These are phyloP conservation scores for Holacanthus passer DNA, from an alignment of 2,113 vertebrate species.

Conservation along the genomic window DNA sequence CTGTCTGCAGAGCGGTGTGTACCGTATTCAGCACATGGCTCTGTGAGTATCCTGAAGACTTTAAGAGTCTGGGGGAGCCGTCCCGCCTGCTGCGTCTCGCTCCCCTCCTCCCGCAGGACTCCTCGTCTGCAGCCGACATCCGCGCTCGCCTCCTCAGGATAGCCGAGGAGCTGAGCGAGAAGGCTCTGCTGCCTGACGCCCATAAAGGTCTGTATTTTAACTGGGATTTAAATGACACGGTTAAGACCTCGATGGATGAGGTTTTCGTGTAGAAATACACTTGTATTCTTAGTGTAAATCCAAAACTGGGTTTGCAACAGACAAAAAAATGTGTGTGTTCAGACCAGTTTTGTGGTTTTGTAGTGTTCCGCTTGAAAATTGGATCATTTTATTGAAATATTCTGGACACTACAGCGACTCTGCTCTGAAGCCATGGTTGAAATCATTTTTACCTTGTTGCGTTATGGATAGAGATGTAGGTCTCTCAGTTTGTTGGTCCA, in stretches of 20 bases:
- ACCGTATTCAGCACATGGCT: conserved; percentile 89
- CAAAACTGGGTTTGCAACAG: neutral
- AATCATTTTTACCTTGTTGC: neutral
- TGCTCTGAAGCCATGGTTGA: neutral
- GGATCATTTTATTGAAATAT: neutral
- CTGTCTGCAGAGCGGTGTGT: conserved; percentile 78
- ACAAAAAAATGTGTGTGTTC: neutral
- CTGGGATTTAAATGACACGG: conserved; percentile 8
- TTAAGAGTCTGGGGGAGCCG: conserved; percentile 83
- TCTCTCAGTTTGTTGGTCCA: neutral
- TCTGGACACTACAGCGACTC: neutral
- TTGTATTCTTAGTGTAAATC: neutral
- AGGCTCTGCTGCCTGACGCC: conserved; percentile 73
- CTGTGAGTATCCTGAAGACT: conserved; percentile 90
- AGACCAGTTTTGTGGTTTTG: neutral
- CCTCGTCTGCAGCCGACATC: conserved; percentile 80
- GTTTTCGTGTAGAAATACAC: neutral
- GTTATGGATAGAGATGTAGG: neutral
- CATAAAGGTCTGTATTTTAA: conserved; percentile 63
- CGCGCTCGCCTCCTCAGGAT: conserved; percentile 73
- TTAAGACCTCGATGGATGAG: neutral
- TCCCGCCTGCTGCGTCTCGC: conserved; percentile 84
- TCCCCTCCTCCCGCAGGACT: conserved; percentile 79
- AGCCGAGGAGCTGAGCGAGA: conserved; percentile 84
- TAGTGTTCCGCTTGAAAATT: neutral